Evolutionary conservation across 2,888 invertebrate species (phyloP).

Genomic region (Pseudanteris insignis): DNA sequence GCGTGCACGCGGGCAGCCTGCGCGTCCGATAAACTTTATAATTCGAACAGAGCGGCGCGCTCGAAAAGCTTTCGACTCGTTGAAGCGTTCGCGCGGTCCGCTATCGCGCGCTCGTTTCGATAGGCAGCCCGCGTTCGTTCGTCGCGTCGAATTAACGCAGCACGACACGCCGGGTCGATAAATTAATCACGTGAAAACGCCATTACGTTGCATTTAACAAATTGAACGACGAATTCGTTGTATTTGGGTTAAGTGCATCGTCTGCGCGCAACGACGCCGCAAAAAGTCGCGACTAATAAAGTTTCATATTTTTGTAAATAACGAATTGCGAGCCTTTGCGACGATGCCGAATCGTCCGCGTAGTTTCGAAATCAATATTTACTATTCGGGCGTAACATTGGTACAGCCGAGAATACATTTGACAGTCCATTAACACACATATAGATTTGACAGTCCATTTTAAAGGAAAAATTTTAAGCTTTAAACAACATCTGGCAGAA

Average conservation of each 20-base stretch:
- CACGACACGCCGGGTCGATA: background rate
- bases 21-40: too few relatives aligned
- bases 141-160: background rate
- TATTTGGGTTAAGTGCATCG: slow-evolving; percentile 13
- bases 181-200: slow-evolving; percentile 14
- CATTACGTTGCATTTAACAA: slow-evolving; percentile 7
- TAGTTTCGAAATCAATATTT: slow-evolving; percentile 33
- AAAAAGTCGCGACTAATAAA: too few relatives aligned
- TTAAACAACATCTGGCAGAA: too few relatives aligned
- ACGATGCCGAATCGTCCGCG: background rate
- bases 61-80: too few relatives aligned
- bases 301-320: too few relatives aligned
- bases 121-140: slow-evolving; percentile 2
- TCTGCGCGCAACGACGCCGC: slow-evolving; percentile 7
- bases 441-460: too few relatives aligned
- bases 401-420: slow-evolving; percentile 10
- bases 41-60: slow-evolving; percentile 11
- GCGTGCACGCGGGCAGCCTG: too few relatives aligned
- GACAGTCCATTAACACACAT: slow-evolving; percentile 31
- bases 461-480: too few relatives aligned
- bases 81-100: slow-evolving; percentile 5
- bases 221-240: slow-evolving; percentile 1
- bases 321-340: too few relatives aligned
- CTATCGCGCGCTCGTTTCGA: slow-evolving; percentile 14
- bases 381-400: slow-evolving; percentile 31